phyloP scores from a whole-genome alignment of 2,797 vertebrate species.

The Prionace glauca region DNA sequence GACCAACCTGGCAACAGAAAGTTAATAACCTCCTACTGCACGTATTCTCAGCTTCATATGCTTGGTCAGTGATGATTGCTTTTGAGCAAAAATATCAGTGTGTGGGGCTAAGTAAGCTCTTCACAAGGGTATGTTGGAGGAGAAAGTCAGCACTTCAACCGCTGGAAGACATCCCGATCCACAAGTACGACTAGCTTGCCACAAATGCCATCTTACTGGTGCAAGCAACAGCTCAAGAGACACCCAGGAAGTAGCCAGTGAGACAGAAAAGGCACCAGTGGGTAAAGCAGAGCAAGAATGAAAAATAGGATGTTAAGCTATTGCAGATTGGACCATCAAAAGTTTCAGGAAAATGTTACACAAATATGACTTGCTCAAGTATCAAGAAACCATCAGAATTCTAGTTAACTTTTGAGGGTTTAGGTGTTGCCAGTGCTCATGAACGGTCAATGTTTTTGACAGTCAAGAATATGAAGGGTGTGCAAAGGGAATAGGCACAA shows the following conservation, averaged over 20 bases:
- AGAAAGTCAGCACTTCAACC: not conserved
- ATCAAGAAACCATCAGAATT: not conserved
- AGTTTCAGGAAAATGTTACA: not conserved
- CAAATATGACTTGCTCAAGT: too few species aligned
- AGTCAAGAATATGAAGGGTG: not conserved
- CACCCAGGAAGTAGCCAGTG: not conserved
- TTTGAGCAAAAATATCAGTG: not conserved
- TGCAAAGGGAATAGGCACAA: not conserved
- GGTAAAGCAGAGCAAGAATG: not conserved
- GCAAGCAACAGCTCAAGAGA: not conserved
- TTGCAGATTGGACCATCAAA: not conserved
- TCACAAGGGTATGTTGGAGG: not conserved
- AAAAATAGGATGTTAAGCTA: not conserved
- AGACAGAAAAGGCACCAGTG: not conserved
- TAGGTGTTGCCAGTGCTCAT: not conserved
- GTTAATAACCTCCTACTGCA: not conserved
- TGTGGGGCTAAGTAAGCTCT: not conserved
- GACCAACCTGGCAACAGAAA: not conserved
- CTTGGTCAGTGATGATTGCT: not conserved
- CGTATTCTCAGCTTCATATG: not conserved
- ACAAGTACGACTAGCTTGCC: not conserved
- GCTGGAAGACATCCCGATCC: not conserved
- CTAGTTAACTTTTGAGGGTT: not conserved
- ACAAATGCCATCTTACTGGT: not conserved
- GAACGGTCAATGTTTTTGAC: not conserved